A percentile compares a stretch with the other conserved stretches of the same genome.
These are phyloP conservation scores for Melanaphis sacchari DNA, from an alignment of 1,140 invertebrate species.

Conservation along the genomic window DNA sequence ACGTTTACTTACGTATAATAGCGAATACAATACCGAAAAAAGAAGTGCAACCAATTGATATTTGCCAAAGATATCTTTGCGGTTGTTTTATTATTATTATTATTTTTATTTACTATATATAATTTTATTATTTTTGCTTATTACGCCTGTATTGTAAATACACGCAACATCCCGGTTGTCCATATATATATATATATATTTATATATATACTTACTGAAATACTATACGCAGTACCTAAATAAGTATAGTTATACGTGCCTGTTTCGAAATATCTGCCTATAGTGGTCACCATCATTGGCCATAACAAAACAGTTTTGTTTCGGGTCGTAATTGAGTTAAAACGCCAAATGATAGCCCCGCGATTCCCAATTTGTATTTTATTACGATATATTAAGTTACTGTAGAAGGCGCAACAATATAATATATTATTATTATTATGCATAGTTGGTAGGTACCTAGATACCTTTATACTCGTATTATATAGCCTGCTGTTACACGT, in stretches of 20 bases:
- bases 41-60: conserved; percentile 31
- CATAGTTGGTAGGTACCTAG: not conserved
- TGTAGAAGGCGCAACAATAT: not conserved
- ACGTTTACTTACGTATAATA: conserved; percentile 21
- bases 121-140: conserved; percentile 38
- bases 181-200: too few species aligned
- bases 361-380: not conserved
- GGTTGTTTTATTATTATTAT: not conserved
- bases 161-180: not conserved
- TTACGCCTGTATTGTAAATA: not conserved
- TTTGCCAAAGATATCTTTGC: not conserved
- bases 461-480: not conserved
- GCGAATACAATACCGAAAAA: conserved; percentile 15
- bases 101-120: not conserved
- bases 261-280: not conserved
- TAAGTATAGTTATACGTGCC: not conserved
- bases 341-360: not conserved
- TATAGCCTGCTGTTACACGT: not conserved
- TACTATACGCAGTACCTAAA: not conserved
- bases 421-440: not conserved
- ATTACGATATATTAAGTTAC: not conserved
- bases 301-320: not conserved
- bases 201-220: not conserved
- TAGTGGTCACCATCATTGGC: not conserved
- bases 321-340: not conserved